Percentiles rank a stretch among this genome's conserved stretches.
phyloP scores from a whole-genome alignment of 1,140 invertebrate genomes.

The Cyclina sinensis region DNA sequence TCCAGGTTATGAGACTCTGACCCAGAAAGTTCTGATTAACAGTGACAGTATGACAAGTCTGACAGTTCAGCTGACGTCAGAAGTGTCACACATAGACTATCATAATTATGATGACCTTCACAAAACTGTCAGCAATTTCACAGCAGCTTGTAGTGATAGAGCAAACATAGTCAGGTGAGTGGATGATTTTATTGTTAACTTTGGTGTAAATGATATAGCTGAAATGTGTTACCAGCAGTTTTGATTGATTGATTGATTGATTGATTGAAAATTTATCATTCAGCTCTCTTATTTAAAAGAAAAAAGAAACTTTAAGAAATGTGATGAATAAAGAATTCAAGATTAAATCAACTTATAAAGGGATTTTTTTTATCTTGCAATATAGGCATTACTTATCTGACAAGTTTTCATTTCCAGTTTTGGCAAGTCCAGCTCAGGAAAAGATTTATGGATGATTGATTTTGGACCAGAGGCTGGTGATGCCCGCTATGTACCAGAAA shows the following conservation, averaged over 20 bases:
- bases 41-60: conserved; percentile 27
- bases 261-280: no score
- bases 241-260: no score
- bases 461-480: conserved; percentile 91
- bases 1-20: conserved; percentile 70
- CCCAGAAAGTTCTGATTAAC: conserved; percentile 58
- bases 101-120: conserved; percentile 89
- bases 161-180: conserved; percentile 35
- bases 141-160: conserved; percentile 26
- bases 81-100: conserved; percentile 87
- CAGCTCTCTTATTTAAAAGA: no score
- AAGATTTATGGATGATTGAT: conserved; percentile 97
- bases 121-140: conserved; percentile 42
- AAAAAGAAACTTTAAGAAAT: no score
- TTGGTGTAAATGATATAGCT: no score
- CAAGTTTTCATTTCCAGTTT: conserved; percentile 61
- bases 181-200: no score
- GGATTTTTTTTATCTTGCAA: no score
- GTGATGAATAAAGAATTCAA: no score
- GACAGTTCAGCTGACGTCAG: conserved; percentile 20
- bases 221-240: no score
- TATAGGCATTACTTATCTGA: no score
- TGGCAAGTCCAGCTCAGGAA: conserved; percentile 87
- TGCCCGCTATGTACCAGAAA: conserved; percentile 83
- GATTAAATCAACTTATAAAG: no score